Conservation (phyloP, 1,140 invertebrate genomes). For the Hesperophylax magnus region DNA sequence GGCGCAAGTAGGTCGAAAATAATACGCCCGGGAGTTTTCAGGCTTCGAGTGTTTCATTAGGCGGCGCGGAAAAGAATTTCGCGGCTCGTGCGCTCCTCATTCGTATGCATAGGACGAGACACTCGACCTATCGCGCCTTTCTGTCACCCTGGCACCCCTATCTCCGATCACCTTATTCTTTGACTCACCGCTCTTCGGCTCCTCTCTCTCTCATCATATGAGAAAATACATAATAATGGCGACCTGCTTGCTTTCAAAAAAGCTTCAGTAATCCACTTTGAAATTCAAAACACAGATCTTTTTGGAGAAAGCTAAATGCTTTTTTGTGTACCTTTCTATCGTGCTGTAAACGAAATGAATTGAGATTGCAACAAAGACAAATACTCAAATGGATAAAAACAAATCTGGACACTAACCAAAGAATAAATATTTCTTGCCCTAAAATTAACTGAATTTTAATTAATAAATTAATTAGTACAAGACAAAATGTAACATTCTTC, state of each 20-base stretch:
- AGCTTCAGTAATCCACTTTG: background rate
- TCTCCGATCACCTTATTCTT: background rate
- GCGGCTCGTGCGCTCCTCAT: constrained; percentile 35
- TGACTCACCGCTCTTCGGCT: too few species aligned
- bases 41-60: constrained; percentile 36
- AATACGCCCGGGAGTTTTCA: constrained; percentile 4
- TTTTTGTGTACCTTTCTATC: background rate
- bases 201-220: background rate
- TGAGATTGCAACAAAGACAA: too few species aligned
- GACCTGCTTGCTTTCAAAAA: background rate
- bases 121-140: constrained; percentile 9
- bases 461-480: too few species aligned
- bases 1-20: constrained; percentile 14
- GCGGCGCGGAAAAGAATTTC: constrained; percentile 30
- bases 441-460: too few species aligned
- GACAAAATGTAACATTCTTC: too few species aligned
- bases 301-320: background rate
- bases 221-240: background rate
- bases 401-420: too few species aligned
- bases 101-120: constrained; percentile 35
- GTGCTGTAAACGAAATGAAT: too few species aligned
- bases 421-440: too few species aligned
- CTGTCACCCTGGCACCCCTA: constrained; percentile 25
- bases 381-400: too few species aligned
- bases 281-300: background rate